phyloP scores from a whole-genome alignment of 2,113 vertebrate genomes.

The Murina feae region DNA sequence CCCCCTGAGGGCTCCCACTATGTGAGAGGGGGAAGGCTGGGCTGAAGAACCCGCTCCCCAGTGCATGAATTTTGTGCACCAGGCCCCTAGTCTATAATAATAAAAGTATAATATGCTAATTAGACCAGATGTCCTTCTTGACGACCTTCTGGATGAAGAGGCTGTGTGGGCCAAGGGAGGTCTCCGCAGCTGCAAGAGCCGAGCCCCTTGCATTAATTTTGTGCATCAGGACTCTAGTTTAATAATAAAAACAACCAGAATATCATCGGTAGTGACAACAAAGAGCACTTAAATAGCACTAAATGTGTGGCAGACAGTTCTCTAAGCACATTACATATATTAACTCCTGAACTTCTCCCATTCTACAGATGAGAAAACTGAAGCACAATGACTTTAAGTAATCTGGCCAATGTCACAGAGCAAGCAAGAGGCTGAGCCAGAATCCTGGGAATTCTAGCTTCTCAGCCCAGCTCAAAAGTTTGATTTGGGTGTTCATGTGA shows the following conservation, averaged over 20 bases:
- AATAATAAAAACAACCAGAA: neutral
- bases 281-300: neutral
- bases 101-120: no score
- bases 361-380: constrained; percentile 7
- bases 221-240: neutral
- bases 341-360: neutral
- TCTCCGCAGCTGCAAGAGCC: no score
- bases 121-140: no score
- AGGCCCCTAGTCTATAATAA: no score
- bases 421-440: neutral
- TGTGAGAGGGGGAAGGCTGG: no score
- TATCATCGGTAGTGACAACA: neutral
- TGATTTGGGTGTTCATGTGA: neutral
- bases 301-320: neutral
- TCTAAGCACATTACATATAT: neutral
- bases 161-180: no score
- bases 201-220: no score
- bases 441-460: neutral
- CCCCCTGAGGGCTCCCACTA: no score
- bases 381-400: neutral
- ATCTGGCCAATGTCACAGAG: neutral
- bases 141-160: no score
- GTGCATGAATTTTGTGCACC: no score
- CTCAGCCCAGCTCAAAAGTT: neutral
- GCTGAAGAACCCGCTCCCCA: no score